Conservation (phyloP, 2,888 invertebrate genomes). For the Phalangium opilio region DNA sequence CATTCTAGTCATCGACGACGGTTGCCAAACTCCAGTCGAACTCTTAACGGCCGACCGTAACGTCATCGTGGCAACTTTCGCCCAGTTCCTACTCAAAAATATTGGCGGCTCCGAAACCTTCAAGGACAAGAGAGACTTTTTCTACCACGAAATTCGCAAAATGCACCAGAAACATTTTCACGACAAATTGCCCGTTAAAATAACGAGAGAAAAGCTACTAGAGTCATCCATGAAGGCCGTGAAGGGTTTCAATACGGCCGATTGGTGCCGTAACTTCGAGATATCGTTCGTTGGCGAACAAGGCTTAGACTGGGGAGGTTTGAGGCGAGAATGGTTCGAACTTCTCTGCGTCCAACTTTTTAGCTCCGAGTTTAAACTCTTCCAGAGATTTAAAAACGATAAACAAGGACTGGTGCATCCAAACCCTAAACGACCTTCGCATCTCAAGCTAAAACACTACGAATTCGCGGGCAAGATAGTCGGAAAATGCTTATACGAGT, state of each 20-base stretch:
- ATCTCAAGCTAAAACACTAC: conserved; percentile 70
- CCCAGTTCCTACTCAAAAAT: conserved; percentile 76
- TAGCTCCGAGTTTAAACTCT: conserved; percentile 56
- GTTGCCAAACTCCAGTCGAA: conserved; percentile 70
- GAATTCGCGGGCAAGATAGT: conserved; percentile 83
- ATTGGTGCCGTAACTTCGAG: conserved; percentile 91
- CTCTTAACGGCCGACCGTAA: conserved; percentile 69
- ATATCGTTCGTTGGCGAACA: conserved; percentile 85
- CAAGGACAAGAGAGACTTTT: conserved; percentile 53
- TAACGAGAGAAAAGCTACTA: conserved; percentile 60
- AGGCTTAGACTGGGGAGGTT: conserved; percentile 90
- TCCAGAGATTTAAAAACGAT: conserved; percentile 67
- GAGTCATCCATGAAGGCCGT: conserved; percentile 70
- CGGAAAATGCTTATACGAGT: conserved; percentile 87
- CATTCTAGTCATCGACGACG: conserved; percentile 73
- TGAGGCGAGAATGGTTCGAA: conserved; percentile 88
- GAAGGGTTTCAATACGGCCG: conserved; percentile 64
- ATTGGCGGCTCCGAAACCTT: conserved; percentile 89
- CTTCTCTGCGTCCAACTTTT: conserved; percentile 71
- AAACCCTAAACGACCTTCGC: conserved; percentile 49
- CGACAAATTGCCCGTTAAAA: conserved; percentile 66
- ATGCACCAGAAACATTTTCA: conserved; percentile 74
- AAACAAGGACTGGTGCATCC: conserved; percentile 76
- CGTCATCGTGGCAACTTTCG: conserved; percentile 81
- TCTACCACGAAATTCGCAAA: conserved; percentile 64